Percentiles rank a stretch among this genome's conserved stretches.
Conservation (phyloP, 2,797 vertebrate genomes). For the Coranthus polyacanthus region DNA sequence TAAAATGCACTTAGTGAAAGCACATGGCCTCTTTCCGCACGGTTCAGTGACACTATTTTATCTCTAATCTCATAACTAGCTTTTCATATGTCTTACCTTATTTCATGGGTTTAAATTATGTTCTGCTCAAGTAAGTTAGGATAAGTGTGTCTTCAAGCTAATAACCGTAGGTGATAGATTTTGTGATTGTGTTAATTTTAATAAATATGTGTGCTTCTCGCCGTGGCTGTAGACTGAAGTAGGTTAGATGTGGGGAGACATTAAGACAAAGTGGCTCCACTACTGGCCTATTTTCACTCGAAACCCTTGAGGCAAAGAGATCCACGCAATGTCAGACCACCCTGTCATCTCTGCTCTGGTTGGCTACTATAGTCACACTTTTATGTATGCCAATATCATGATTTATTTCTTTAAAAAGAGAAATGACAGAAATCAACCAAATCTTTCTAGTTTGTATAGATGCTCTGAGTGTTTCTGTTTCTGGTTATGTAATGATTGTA, state of each 20-base stretch:
- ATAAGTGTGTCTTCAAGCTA: neutral
- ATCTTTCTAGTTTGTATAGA: conserved; percentile 16
- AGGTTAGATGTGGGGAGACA: conserved; percentile 73
- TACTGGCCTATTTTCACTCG: conserved; percentile 77
- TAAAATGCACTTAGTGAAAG: neutral
- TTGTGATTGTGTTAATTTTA: conserved; percentile 5
- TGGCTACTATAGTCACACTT: conserved; percentile 38
- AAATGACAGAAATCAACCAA: neutral
- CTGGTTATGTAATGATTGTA: conserved; percentile 51
- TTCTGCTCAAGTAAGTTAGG: neutral
- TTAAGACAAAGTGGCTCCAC: conserved; percentile 67
- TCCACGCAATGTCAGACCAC: conserved; percentile 65
- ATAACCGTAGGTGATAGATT: neutral
- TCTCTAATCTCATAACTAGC: too few species aligned
- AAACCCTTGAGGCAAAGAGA: conserved; percentile 72
- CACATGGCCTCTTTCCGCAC: too few species aligned
- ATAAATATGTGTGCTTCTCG: conserved; percentile 2
- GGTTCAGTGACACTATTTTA: too few species aligned
- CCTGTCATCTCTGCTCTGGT: conserved; percentile 38
- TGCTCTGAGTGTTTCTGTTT: conserved; percentile 1
- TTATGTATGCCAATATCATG: neutral
- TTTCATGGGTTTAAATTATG: neutral
- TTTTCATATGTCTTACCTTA: too few species aligned
- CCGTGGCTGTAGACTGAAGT: conserved; percentile 60
- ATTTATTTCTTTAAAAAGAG: neutral